A percentile compares a stretch with the other conserved stretches of the same genome.
Evolutionary conservation across 2,888 invertebrate genomes (phyloP).

Genomic region (Stenotaenia linearis): DNA sequence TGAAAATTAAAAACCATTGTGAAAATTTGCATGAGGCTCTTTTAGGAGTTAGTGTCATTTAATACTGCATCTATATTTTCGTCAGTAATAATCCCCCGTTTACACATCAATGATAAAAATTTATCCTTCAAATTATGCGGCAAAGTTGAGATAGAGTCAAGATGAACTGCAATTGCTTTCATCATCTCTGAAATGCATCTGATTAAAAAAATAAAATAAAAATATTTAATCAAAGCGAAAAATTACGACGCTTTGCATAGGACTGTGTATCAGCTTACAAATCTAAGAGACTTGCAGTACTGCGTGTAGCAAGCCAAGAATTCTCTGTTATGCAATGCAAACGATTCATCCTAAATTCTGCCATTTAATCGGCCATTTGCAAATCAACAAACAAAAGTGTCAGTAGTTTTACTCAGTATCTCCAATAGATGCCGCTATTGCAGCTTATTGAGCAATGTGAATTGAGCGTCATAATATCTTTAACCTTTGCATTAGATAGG

Average conservation of each 20-base stretch:
- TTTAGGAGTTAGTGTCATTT: neutral
- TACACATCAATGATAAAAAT: constrained; percentile 21
- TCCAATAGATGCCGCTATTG: neutral
- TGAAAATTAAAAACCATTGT: neutral
- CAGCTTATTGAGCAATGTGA: neutral
- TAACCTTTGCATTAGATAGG: neutral
- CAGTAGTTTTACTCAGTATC: neutral
- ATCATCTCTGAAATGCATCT: constrained; percentile 28
- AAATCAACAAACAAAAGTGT: too few relatives aligned
- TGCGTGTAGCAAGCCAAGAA: neutral
- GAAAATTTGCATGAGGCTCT: neutral
- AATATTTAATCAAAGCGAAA: neutral
- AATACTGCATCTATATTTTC: constrained; percentile 29
- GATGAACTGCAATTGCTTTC: neutral
- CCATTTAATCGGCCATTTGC: neutral
- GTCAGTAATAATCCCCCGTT: constrained; percentile 21
- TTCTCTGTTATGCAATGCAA: neutral
- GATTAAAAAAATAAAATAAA: neutral
- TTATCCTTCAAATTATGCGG: constrained; percentile 30
- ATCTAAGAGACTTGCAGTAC: neutral
- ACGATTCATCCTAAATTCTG: neutral
- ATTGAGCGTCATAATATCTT: neutral
- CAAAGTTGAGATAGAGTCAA: constrained; percentile 17
- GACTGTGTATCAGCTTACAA: neutral
- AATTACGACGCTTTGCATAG: too few relatives aligned